Percentiles rank a stretch among this genome's conserved stretches.
Conservation (phyloP, 2,888 invertebrate species). For the Eremobia ochroleuca region DNA sequence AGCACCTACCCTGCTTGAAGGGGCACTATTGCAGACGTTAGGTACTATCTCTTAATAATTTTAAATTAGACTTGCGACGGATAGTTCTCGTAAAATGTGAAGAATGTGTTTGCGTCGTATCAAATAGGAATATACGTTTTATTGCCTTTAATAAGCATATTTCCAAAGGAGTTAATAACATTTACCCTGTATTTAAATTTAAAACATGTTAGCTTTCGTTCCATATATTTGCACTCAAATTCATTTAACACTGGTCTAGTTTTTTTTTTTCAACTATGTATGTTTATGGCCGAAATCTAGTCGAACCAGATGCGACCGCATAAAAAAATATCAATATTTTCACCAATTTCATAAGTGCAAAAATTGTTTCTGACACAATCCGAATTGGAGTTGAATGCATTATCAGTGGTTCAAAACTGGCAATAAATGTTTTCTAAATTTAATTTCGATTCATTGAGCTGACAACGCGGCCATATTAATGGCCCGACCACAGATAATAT, state of each 20-base stretch:
- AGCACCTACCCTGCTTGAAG: conserved; percentile 51
- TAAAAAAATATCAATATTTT: neutral
- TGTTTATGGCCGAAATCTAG: neutral
- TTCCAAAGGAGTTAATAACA: no score
- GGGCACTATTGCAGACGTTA: conserved; percentile 42
- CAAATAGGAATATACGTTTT: neutral
- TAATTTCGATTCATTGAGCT: conserved; percentile 71
- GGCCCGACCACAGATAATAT: conserved; percentile 63
- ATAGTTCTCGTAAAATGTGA: neutral
- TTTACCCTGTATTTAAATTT: no score
- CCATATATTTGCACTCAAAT: neutral
- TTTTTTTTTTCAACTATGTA: neutral
- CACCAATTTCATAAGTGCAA: neutral
- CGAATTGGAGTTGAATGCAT: conserved; percentile 21
- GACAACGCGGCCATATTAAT: conserved; percentile 68
- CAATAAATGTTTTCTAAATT: conserved; percentile 61
- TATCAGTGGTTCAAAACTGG: conserved; percentile 22
- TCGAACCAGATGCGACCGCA: neutral
- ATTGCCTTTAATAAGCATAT: neutral
- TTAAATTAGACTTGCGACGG: conserved; percentile 11
- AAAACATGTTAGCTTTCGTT: neutral
- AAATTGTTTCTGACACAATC: conserved; percentile 18
- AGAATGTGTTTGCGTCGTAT: neutral
- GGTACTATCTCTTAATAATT: conserved; percentile 15
- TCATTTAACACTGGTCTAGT: neutral